These are phyloP conservation scores for Ips nitidus DNA, from an alignment of 1,140 invertebrate genomes.

Conservation along the genomic window DNA sequence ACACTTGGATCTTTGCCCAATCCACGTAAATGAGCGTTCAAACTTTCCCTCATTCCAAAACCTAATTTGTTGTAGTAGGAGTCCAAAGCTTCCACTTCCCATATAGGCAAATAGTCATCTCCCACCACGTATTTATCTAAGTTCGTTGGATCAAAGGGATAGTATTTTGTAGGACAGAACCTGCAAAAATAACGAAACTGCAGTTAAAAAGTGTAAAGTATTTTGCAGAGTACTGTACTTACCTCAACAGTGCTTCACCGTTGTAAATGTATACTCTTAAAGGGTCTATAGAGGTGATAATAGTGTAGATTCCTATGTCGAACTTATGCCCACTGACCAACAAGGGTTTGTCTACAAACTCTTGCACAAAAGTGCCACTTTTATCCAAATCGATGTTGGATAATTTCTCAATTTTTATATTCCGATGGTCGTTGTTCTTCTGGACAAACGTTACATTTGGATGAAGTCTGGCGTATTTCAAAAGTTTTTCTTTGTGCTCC, in stretches of 20 bases:
- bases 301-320: slow-evolving; percentile 94
- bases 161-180: slow-evolving; percentile 90
- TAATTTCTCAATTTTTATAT: slow-evolving; percentile 76
- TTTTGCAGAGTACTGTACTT: slow-evolving; percentile 26
- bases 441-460: slow-evolving; percentile 81
- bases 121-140: slow-evolving; percentile 92
- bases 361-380: slow-evolving; percentile 85
- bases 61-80: slow-evolving; percentile 76
- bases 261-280: slow-evolving; percentile 87
- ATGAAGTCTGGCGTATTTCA: slow-evolving; percentile 69
- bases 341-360: slow-evolving; percentile 82
- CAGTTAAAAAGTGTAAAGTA: slow-evolving; percentile 4
- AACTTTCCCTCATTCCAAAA: slow-evolving; percentile 83
- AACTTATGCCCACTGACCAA: slow-evolving; percentile 89
- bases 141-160: slow-evolving; percentile 83
- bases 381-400: slow-evolving; percentile 71
- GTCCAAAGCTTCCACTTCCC: slow-evolving; percentile 85
- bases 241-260: slow-evolving; percentile 86
- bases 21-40: slow-evolving; percentile 76
- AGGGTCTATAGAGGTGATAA: slow-evolving; percentile 89
- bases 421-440: slow-evolving; percentile 90
- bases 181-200: slow-evolving; percentile 54
- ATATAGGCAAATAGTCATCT: slow-evolving; percentile 92
- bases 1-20: slow-evolving; percentile 69
- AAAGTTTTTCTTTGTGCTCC: slow-evolving; percentile 69